These are phyloP conservation scores for Arctopsyche grandis DNA, from an alignment of 1,140 invertebrate species.

Conservation along the genomic window DNA sequence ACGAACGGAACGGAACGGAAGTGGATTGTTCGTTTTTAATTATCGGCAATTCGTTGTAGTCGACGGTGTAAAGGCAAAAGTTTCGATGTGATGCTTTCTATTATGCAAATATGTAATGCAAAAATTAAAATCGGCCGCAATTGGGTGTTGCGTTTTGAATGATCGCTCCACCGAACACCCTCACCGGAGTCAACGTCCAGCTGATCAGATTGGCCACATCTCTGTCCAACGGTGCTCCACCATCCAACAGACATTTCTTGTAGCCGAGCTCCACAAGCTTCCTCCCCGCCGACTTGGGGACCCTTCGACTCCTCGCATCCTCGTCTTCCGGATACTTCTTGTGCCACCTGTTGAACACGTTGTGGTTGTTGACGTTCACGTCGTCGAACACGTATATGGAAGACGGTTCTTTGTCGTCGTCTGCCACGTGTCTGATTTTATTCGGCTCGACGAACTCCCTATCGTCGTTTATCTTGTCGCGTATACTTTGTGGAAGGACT, in stretches of 20 bases:
- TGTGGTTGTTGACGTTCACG: slow-evolving; percentile 40
- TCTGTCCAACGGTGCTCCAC: slow-evolving; percentile 66
- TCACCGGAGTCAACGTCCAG: slow-evolving; percentile 68
- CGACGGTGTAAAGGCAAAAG: too few species aligned
- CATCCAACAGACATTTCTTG: slow-evolving; percentile 62
- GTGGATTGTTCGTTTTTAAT: too few species aligned
- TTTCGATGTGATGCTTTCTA: too few species aligned
- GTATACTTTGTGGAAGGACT: neutral
- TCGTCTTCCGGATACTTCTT: slow-evolving; percentile 13
- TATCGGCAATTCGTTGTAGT: too few species aligned
- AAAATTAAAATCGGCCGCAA: slow-evolving; percentile 61
- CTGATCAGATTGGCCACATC: slow-evolving; percentile 62
- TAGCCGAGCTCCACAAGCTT: slow-evolving; percentile 64
- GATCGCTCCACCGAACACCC: slow-evolving; percentile 68
- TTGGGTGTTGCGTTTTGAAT: slow-evolving; percentile 63
- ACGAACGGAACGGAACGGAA: too few species aligned
- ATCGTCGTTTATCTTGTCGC: slow-evolving; percentile 53
- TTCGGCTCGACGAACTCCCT: slow-evolving; percentile 60
- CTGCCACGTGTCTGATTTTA: slow-evolving; percentile 62
- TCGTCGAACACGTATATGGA: slow-evolving; percentile 29
- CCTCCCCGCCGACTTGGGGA: slow-evolving; percentile 60
- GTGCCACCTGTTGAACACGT: slow-evolving; percentile 21
- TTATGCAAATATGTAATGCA: too few species aligned
- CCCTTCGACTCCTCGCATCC: too few species aligned
- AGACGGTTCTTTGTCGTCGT: slow-evolving; percentile 55